Base-by-base conservation (phyloP, 2,888 invertebrate genomes). In the Drosophila nr. medialis region DNA sequence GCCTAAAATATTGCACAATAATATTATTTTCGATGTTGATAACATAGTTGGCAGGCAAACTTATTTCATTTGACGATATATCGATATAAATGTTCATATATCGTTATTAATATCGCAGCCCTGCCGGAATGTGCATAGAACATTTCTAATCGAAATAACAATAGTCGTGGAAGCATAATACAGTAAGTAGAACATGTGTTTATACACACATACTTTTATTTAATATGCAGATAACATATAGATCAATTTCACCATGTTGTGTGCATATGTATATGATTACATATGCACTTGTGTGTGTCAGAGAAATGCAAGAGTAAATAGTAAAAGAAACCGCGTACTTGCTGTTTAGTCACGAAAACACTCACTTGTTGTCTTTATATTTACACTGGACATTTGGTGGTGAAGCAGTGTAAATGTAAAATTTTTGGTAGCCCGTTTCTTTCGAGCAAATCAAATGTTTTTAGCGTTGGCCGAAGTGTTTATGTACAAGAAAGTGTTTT, bases 131-230 rank as follows among this genome's bases (percentile, higher is more conserved):
- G 45, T 45, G 45, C 24, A 15, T 45, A 24, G 8, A 45, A 45
- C 24, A 45, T 45, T 45, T 45, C 4, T 45, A 45, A 45, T 24
- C 45, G 45, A 45, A 45, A 45, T 45, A 24, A 45, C 24, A 24
- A 24, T 45, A 45, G 15, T 24, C 45, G 45, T 45, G 45, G 45
- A 45, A 15, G 15, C 24, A 15, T 8, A 15, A 15, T 15, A 45
- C 8, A 8, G 45, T 45, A 45, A 45, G 45, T 45, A 15, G 15
- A 15, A 8, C 4, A 15, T 45, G 1, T 24, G 2, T 24, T 45
- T 45, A 24, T 45, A 24, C 15, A 24, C 45, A 4, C 21, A 15
- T 4, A 1, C 7, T 7, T 15, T 21, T 45, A 7, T 42, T 21
- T 45, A 15, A 4, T 13, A 21, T 24, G 13, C 45, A 15, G 4